Percentiles rank a stretch among this genome's conserved stretches.
These are phyloP conservation scores for Hylia prasina DNA, from an alignment of 2,113 vertebrate species.

Conservation along the genomic window DNA sequence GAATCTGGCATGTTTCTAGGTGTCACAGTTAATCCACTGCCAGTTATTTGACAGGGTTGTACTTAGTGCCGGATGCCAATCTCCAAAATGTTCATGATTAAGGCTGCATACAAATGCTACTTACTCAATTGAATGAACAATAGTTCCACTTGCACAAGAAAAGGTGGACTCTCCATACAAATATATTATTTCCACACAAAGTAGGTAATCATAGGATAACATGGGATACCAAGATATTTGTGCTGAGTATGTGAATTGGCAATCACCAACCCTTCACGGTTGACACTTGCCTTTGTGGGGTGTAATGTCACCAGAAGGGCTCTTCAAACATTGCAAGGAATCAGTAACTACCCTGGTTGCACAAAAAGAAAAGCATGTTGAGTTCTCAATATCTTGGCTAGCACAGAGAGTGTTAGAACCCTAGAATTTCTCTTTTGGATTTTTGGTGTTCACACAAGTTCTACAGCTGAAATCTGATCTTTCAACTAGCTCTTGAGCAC, in stretches of 20 bases:
- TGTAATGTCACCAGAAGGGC: neutral
- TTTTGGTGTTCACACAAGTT: neutral
- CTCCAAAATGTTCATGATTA: conserved; percentile 54
- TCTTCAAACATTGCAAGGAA: neutral
- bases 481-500: neutral
- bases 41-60: conserved; percentile 61
- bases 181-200: neutral
- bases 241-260: neutral
- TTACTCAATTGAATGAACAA: conserved; percentile 54
- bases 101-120: conserved; percentile 59
- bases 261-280: neutral
- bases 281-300: neutral
- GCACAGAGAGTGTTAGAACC: neutral
- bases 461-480: neutral
- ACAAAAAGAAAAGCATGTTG: neutral
- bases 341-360: neutral
- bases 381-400: neutral
- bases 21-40: conserved; percentile 71
- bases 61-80: conserved; percentile 48
- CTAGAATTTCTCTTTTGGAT: neutral
- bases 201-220: neutral
- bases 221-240: neutral
- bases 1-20: conserved; percentile 60
- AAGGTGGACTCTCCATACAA: neutral
- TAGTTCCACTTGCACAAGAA: neutral